phyloP scores from a whole-genome alignment of 1,140 invertebrate genomes.

The Drosophila pectinifera region DNA sequence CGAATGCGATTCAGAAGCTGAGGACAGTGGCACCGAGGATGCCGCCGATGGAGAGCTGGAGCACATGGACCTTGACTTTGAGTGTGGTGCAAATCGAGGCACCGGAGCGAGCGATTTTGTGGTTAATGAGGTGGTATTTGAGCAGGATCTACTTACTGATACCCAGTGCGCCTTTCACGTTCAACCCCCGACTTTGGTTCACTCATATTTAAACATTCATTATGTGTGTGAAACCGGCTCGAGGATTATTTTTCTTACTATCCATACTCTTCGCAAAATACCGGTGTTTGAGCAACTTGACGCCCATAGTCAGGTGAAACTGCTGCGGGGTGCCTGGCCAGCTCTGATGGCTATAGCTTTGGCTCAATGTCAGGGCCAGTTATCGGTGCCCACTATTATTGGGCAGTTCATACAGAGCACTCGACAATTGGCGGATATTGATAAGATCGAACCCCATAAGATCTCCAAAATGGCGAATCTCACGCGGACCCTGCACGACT shows the following conservation, averaged over 20 bases:
- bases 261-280: conserved; percentile 95
- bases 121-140: conserved; percentile 75
- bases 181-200: conserved; percentile 92
- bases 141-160: conserved; percentile 89
- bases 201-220: conserved; percentile 93
- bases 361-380: conserved; percentile 91
- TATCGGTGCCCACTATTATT: conserved; percentile 93
- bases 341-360: conserved; percentile 96
- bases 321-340: conserved; percentile 95
- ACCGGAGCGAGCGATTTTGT: conserved; percentile 72
- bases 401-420: conserved; percentile 91
- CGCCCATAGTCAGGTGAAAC: conserved; percentile 92
- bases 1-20: conserved; percentile 72
- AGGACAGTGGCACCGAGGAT: conserved; percentile 73
- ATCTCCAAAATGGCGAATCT: conserved; percentile 93
- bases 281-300: conserved; percentile 93
- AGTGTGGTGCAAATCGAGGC: conserved; percentile 49
- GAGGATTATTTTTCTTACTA: conserved; percentile 93
- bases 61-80: conserved; percentile 64
- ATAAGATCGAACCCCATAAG: conserved; percentile 90
- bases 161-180: conserved; percentile 91
- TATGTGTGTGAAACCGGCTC: conserved; percentile 97
- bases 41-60: conserved; percentile 55
- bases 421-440: conserved; percentile 86
- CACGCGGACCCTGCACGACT: conserved; percentile 92